A percentile compares a stretch with the other conserved stretches of the same genome.
Conservation (phyloP, 30 jellyfish, hydroid and myxozoan genomes). For the Pelagia noctiluca region DNA sequence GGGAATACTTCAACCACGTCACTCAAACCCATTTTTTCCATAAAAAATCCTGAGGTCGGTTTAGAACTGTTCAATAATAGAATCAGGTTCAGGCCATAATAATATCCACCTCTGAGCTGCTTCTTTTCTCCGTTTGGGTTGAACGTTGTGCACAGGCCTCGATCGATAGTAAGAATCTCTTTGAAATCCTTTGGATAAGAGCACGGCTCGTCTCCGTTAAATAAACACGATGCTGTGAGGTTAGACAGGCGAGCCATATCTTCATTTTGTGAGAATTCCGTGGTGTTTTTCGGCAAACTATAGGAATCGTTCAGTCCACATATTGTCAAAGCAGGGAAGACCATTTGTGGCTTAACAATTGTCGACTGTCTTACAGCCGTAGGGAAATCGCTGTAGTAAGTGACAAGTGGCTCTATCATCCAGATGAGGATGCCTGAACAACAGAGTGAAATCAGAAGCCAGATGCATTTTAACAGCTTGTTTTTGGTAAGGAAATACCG, state of each 20-base stretch:
- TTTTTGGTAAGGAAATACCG: too few species aligned
- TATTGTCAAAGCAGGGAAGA: slow-evolving; percentile 24
- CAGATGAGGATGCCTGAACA: too few species aligned
- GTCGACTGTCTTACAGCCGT: slow-evolving; percentile 4
- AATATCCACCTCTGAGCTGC: slow-evolving; percentile 53
- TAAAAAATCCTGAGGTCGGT: neutral
- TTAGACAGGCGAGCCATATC: slow-evolving; percentile 16
- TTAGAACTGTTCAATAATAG: slow-evolving; percentile 29
- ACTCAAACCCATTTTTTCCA: neutral
- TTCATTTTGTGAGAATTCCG: neutral
- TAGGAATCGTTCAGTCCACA: slow-evolving; percentile 30
- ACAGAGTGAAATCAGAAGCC: too few species aligned
- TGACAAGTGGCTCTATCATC: too few species aligned
- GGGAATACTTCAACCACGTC: slow-evolving; percentile 40
- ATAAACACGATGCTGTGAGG: neutral
- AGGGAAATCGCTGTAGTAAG: too few species aligned
- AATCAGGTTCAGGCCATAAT: slow-evolving; percentile 13
- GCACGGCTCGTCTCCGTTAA: neutral
- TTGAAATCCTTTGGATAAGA: slow-evolving; percentile 19
- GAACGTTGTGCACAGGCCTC: slow-evolving; percentile 35
- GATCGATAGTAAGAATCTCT: slow-evolving; percentile 6
- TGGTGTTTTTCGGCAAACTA: neutral
- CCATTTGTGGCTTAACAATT: slow-evolving; percentile 6
- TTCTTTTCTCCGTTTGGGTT: slow-evolving; percentile 35
- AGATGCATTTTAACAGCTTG: too few species aligned